A percentile compares a stretch with the other conserved stretches of the same genome.
Conservation (phyloP, 2,797 vertebrate genomes). For the Acridotheres tristis region DNA sequence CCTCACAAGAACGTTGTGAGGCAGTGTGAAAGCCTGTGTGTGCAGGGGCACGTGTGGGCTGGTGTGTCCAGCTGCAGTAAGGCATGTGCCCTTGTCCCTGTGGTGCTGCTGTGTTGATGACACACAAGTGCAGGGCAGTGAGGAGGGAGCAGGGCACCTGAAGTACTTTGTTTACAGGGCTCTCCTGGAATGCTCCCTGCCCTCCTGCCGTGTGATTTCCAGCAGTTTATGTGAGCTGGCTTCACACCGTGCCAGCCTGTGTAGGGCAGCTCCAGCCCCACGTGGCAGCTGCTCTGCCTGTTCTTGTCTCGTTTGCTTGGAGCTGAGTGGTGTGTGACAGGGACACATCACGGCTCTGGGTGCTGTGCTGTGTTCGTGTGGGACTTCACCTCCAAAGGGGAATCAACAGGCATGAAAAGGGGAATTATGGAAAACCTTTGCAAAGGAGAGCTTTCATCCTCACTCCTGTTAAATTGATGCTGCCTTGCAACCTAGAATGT, state of each 20-base stretch:
- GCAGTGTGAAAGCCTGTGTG: background rate
- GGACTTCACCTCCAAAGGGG: background rate
- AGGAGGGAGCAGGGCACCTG: background rate
- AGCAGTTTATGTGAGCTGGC: background rate
- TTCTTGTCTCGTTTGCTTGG: background rate
- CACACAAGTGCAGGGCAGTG: background rate
- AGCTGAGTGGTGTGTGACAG: background rate
- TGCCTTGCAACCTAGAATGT: background rate
- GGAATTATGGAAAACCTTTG: background rate
- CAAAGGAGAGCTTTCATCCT: background rate
- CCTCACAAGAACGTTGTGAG: background rate
- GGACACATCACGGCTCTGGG: fast-evolving
- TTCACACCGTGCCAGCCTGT: fast-evolving
- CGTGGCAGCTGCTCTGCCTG: background rate
- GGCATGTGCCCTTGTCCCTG: background rate
- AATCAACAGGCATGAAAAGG: background rate
- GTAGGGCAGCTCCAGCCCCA: background rate
- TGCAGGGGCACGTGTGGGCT: background rate
- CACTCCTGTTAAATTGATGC: background rate
- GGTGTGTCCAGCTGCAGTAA: background rate
- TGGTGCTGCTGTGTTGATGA: background rate
- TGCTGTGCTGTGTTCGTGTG: background rate
- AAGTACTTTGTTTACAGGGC: background rate
- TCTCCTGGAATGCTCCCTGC: background rate
- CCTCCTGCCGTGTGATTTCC: background rate